These are phyloP conservation scores for Lordiphosa collinella DNA, from an alignment of 1,140 invertebrate genomes.

Conservation along the genomic window DNA sequence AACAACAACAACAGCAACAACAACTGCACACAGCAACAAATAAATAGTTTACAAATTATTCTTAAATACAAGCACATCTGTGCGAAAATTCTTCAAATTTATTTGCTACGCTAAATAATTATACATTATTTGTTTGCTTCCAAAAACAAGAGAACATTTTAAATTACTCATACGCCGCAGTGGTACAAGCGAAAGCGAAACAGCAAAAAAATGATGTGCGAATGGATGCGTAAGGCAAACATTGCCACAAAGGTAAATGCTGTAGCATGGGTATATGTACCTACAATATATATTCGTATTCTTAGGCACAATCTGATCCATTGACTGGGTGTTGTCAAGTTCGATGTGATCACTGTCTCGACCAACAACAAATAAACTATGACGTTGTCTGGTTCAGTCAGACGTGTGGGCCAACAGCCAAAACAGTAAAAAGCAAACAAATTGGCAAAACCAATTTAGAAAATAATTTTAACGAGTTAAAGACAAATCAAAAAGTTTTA, in stretches of 20 bases:
- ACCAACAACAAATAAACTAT: neutral
- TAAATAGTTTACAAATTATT: constrained; percentile 63
- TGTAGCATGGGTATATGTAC: neutral
- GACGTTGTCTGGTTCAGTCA: neutral
- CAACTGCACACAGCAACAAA: constrained; percentile 29
- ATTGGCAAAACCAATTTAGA: neutral
- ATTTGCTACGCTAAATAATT: constrained; percentile 65
- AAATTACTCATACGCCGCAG: constrained; percentile 66
- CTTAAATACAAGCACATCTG: constrained; percentile 39
- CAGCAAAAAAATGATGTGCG: constrained; percentile 25
- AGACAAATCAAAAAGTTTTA: neutral
- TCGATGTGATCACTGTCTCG: too few relatives aligned
- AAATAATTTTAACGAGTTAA: neutral
- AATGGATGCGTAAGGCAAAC: constrained; percentile 21
- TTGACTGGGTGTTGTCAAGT: too few relatives aligned
- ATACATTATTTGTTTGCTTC: constrained; percentile 28
- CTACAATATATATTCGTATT: too few relatives aligned
- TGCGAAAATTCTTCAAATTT: constrained; percentile 59
- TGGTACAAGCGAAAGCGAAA: constrained; percentile 6
- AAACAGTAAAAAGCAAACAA: neutral
- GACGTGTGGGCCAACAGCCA: constrained; percentile 9
- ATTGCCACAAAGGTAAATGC: constrained; percentile 6
- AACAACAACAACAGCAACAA: constrained; percentile 13
- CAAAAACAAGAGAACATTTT: constrained; percentile 42
- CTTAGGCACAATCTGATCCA: too few relatives aligned